Percentiles rank a stretch among this genome's conserved stretches.
These are phyloP conservation scores for Pelecanoides urinatrix DNA, from an alignment of 2,113 vertebrate species.

Conservation along the genomic window DNA sequence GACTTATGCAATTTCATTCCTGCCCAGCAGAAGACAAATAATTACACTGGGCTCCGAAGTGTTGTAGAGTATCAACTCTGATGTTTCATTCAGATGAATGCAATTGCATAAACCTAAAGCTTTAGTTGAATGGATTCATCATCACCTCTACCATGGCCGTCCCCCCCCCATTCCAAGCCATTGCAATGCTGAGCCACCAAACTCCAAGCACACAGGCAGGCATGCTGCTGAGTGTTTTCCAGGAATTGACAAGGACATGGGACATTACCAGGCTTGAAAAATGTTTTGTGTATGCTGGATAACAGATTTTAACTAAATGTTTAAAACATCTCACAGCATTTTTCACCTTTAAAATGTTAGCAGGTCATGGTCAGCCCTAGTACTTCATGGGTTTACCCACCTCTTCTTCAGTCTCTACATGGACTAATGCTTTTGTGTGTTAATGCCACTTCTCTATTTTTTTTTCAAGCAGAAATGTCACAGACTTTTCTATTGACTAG, in stretches of 20 bases:
- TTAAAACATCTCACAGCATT: not conserved
- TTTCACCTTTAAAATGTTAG: not conserved
- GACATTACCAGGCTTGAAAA: not conserved
- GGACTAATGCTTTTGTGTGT: not conserved
- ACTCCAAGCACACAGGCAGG: not conserved
- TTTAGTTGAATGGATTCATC: not conserved
- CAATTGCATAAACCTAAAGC: not conserved
- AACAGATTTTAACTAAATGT: not conserved
- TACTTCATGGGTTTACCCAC: not conserved
- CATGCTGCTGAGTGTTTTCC: not conserved
- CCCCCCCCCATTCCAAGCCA: fast-evolving
- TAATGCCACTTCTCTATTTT: not conserved
- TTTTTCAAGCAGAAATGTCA: not conserved
- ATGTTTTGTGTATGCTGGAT: not conserved
- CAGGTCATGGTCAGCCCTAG: not conserved
- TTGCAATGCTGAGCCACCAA: not conserved
- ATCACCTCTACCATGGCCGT: not conserved
- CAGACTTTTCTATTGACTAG: not conserved
- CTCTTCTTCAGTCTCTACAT: not conserved
- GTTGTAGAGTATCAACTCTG: not conserved
- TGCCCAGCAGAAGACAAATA: not conserved
- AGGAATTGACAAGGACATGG: not conserved
- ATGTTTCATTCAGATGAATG: not conserved
- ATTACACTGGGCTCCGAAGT: not conserved
- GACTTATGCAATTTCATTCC: not conserved